Evolutionary conservation across 2,888 invertebrate species (phyloP).

Genomic region (Pristionchus japonicus): DNA sequence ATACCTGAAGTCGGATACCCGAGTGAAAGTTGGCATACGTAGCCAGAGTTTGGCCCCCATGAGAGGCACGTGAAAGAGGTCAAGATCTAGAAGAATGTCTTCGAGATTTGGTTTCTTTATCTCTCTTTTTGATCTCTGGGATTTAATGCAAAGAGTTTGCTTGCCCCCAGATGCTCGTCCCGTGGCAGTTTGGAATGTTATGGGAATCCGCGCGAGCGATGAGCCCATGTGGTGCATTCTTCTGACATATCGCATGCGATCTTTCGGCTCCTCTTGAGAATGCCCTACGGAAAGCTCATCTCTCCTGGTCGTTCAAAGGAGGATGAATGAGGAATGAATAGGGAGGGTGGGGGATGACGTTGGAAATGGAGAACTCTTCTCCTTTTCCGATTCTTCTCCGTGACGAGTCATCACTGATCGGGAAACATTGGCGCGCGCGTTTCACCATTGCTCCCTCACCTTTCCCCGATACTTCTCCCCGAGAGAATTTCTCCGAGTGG

Average conservation of each 20-base stretch:
- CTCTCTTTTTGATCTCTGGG: neutral
- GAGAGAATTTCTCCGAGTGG: neutral
- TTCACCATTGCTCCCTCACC: neutral
- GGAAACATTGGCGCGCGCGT: neutral
- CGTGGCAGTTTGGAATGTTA: neutral
- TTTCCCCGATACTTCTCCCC: neutral
- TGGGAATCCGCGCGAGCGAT: neutral
- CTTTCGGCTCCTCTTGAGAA: neutral
- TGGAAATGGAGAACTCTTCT: neutral
- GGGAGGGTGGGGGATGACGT: neutral
- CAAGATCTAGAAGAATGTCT: too few relatives aligned
- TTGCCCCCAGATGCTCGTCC: neutral
- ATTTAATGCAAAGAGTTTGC: neutral
- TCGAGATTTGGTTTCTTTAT: neutral
- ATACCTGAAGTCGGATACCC: conserved; percentile 4
- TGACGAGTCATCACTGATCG: conserved; percentile 1
- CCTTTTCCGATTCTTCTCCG: neutral
- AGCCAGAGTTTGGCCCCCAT: neutral
- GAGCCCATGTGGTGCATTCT: neutral
- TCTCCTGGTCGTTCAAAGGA: neutral
- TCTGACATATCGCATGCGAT: neutral
- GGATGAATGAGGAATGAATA: neutral
- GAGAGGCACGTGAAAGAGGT: conserved; percentile 27
- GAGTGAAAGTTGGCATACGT: neutral
- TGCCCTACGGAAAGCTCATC: neutral